Conservation (phyloP, 2,113 vertebrate genomes). For the Thalassoma bifasciatum region DNA sequence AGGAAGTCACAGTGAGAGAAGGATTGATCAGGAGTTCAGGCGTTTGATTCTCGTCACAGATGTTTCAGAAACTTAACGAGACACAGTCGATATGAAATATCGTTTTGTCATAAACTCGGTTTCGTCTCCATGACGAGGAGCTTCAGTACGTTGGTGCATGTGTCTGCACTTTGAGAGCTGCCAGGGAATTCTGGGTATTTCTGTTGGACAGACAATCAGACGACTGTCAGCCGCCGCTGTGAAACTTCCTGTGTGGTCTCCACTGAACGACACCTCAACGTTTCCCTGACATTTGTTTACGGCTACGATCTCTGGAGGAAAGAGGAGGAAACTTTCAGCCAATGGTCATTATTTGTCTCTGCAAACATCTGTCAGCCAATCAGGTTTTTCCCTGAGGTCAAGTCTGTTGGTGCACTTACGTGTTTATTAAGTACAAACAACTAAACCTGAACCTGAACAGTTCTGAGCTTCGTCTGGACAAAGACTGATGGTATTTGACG, state of each 20-base stretch:
- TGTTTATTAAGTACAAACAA: constrained; percentile 69
- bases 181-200: constrained; percentile 72
- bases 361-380: constrained; percentile 61
- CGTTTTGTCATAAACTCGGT: constrained; percentile 22
- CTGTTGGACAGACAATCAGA: constrained; percentile 75
- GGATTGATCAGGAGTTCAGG: constrained; percentile 9
- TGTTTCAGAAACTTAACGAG: constrained; percentile 50
- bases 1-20: constrained; percentile 18
- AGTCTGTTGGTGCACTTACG: constrained; percentile 58
- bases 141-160: constrained; percentile 32
- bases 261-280: constrained; percentile 54
- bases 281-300: constrained; percentile 48
- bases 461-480: constrained; percentile 53
- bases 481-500: constrained; percentile 73
- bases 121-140: constrained; percentile 39
- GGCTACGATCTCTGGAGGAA: constrained; percentile 44
- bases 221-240: constrained; percentile 62
- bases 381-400: constrained; percentile 50
- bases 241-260: constrained; percentile 75
- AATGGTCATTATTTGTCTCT: constrained; percentile 44
- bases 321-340: constrained; percentile 14
- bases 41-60: constrained; percentile 54
- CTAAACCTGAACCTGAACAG: constrained; percentile 66
- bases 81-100: constrained; percentile 14
- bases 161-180: constrained; percentile 48